Conservation (phyloP, 2,113 vertebrate genomes). For the Sphyrna mokarran region DNA sequence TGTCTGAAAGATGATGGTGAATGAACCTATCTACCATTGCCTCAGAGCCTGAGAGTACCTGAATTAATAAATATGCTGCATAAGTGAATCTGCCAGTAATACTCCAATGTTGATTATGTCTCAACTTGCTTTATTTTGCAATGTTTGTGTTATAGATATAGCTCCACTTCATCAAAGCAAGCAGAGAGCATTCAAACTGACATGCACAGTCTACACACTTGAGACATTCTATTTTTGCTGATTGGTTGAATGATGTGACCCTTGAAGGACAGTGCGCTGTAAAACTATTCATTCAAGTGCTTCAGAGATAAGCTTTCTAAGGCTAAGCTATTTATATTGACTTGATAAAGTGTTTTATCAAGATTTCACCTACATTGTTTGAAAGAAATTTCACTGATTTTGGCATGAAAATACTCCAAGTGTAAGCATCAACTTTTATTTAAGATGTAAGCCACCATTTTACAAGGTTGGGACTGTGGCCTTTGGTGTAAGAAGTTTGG, state of each 20-base stretch:
- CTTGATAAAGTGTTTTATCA: not conserved
- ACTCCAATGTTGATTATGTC: not conserved
- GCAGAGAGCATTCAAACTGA: not conserved
- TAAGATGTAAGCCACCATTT: not conserved
- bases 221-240: not conserved
- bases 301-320: not conserved
- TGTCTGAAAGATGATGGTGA: not conserved
- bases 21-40: not conserved
- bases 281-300: not conserved
- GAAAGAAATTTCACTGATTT: not conserved
- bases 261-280: not conserved
- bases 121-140: not conserved
- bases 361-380: not conserved
- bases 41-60: not conserved
- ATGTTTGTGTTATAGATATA: not conserved
- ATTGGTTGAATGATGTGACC: not conserved
- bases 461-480: not conserved
- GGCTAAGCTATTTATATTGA: not conserved
- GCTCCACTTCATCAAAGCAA: not conserved
- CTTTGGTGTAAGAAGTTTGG: not conserved
- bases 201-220: not conserved
- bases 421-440: not conserved
- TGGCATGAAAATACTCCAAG: not conserved
- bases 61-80: not conserved
- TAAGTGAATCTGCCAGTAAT: not conserved